Conservation (phyloP, 2,113 vertebrate species). For the Dasyornis broadbenti region DNA sequence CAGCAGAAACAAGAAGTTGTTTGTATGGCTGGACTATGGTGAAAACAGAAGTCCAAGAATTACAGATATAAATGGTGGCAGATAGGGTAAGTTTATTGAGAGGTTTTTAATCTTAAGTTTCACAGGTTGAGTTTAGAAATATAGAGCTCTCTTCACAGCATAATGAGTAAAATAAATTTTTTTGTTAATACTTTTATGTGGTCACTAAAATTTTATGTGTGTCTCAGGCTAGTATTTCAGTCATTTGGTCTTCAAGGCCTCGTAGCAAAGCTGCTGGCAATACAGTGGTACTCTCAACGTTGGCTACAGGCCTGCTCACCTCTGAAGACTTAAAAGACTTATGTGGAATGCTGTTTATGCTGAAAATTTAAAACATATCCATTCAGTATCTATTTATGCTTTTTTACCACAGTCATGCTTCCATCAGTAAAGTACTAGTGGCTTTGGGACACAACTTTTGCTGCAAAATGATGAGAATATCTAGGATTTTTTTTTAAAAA, state of each 20-base stretch:
- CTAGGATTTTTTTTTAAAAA: background rate
- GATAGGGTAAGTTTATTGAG: background rate
- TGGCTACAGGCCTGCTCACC: background rate
- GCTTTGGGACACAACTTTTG: background rate
- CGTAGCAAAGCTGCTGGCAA: background rate
- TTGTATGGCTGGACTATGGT: background rate
- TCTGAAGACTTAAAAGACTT: background rate
- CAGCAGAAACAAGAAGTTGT: background rate
- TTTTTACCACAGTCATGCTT: background rate
- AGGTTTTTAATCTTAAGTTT: background rate
- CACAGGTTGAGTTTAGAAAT: background rate
- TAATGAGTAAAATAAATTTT: background rate
- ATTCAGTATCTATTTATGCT: background rate
- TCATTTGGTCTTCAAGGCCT: background rate
- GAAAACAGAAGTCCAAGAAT: background rate
- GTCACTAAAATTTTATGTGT: background rate
- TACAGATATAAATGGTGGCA: background rate
- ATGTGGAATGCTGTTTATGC: background rate
- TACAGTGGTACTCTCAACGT: background rate
- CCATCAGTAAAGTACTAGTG: background rate
- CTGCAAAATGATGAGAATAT: background rate
- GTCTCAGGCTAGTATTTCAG: background rate
- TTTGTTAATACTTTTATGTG: background rate
- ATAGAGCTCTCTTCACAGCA: constrained; percentile 21
- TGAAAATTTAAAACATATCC: background rate